Percentiles rank a stretch among this genome's conserved stretches.
Evolutionary conservation across 2,113 vertebrate species (phyloP).

Genomic region (Boleophthalmus pectinirostris): DNA sequence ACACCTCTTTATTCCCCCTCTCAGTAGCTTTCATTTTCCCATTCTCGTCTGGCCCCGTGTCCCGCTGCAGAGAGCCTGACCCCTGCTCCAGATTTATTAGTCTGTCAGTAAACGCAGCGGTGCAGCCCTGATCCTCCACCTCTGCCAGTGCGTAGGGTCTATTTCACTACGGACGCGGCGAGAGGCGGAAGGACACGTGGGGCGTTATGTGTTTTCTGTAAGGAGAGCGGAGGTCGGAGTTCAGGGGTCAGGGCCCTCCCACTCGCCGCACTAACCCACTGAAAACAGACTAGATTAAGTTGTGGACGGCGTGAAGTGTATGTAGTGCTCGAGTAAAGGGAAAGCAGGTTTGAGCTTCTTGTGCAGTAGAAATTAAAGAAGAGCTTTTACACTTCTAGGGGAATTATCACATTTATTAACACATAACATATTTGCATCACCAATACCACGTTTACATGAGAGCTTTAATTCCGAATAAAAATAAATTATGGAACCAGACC

Average conservation of each 20-base stretch:
- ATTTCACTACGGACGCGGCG: constrained; percentile 10
- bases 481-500: too few relatives aligned
- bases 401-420: too few relatives aligned
- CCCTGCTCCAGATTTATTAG: constrained; percentile 56
- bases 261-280: constrained; percentile 16
- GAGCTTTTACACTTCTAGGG: too few relatives aligned
- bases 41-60: constrained; percentile 16
- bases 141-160: constrained; percentile 22
- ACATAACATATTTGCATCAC: too few relatives aligned
- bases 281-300: constrained; percentile 45
- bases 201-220: constrained; percentile 46
- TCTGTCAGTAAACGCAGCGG: constrained; percentile 50
- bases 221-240: constrained; percentile 30
- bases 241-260: constrained; percentile 34
- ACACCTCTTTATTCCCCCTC: background rate
- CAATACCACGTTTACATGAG: too few relatives aligned
- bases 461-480: too few relatives aligned
- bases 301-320: background rate
- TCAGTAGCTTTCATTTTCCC: background rate
- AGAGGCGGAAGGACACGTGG: constrained; percentile 23
- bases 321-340: background rate
- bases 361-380: too few relatives aligned
- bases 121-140: constrained; percentile 32
- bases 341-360: background rate
- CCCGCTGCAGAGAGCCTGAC: constrained; percentile 46